Evolutionary conservation across 2,797 vertebrate species (phyloP).

Genomic region (Paguma larvata): DNA sequence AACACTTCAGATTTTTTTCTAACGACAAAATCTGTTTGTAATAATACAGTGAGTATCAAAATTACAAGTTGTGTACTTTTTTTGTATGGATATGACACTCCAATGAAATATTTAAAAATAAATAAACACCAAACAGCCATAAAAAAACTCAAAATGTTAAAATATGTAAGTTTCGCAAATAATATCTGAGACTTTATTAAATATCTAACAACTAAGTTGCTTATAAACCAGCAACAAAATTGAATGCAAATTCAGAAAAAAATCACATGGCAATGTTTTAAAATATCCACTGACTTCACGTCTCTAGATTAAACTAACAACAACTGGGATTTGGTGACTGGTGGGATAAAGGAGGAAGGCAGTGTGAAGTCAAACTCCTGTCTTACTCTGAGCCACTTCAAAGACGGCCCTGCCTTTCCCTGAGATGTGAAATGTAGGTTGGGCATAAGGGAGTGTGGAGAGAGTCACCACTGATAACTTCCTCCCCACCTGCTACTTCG

Average conservation of each 20-base stretch:
- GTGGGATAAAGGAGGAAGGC: not conserved
- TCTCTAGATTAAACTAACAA: not conserved
- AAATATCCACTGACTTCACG: not conserved
- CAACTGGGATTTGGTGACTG: not conserved
- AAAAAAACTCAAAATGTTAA: not conserved
- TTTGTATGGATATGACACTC: not conserved
- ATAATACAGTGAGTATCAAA: not conserved
- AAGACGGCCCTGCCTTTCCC: not conserved
- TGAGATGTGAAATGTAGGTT: not conserved
- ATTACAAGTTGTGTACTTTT: not conserved
- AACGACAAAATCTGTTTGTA: not conserved
- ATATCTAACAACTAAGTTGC: not conserved
- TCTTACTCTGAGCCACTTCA: too few relatives aligned
- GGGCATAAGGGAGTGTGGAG: not conserved
- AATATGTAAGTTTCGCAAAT: not conserved
- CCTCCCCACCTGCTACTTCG: not conserved
- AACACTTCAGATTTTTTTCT: not conserved
- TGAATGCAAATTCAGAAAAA: not conserved
- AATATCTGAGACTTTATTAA: not conserved
- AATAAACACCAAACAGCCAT: not conserved
- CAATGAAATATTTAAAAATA: not conserved
- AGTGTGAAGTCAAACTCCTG: not conserved
- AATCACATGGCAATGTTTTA: not conserved
- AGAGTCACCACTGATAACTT: not conserved
- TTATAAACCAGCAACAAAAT: not conserved